Percentiles rank a stretch among this genome's conserved stretches.
phyloP scores from a whole-genome alignment of 2,113 vertebrate species.

The human (Homo sapiens) region GRCh38 chr6:1723001-1723500 shows the following conservation, averaged over 20 bases:
- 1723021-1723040: background rate
- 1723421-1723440: too few species aligned
- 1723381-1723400: too few species aligned
- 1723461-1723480: too few species aligned
- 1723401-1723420: too few species aligned
- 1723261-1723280: background rate
- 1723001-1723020: background rate
- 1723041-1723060: background rate
- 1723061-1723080: background rate
- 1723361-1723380: too few species aligned
- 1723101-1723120: background rate
- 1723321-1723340: background rate
- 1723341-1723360: too few species aligned
- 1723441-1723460: too few species aligned
- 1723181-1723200: background rate
- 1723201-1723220: background rate
- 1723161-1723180: background rate
- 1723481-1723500: too few species aligned
- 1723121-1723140: accelerated
- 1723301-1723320: background rate
- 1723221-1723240: background rate
- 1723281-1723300: background rate
- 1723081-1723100: too few species aligned
- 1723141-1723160: background rate
- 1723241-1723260: background rate